Conservation (phyloP, 2,888 invertebrate genomes). For the Rhopalosiphum nymphaeae region DNA sequence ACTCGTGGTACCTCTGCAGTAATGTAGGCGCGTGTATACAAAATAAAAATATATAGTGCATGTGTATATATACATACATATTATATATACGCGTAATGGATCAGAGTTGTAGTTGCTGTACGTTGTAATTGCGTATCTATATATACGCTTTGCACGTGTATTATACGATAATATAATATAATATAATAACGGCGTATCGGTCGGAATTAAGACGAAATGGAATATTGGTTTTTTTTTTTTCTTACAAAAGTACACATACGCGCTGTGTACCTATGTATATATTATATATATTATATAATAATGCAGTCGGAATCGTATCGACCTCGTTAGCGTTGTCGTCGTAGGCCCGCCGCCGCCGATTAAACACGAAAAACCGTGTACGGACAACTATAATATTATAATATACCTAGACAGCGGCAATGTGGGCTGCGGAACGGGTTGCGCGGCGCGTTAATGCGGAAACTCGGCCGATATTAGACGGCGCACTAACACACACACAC, state of each 20-base stretch:
- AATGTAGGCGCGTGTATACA: not conserved
- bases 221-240: slow-evolving; percentile 39
- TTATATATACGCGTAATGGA: not conserved
- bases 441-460: slow-evolving; percentile 54
- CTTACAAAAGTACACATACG: not conserved
- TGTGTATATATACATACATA: not conserved
- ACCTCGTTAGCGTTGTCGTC: slow-evolving; percentile 55
- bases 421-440: slow-evolving; percentile 38
- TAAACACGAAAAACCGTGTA: slow-evolving; percentile 57
- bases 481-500: not conserved
- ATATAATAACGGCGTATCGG: slow-evolving; percentile 17
- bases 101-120: not conserved
- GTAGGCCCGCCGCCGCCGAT: slow-evolving; percentile 27
- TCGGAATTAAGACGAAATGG: slow-evolving; percentile 44
- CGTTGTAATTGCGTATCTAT: slow-evolving; percentile 23
- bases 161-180: slow-evolving; percentile 25
- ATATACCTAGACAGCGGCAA: not conserved
- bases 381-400: slow-evolving; percentile 14
- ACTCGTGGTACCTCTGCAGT: not conserved
- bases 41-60: not conserved
- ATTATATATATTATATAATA: not conserved
- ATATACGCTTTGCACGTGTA: not conserved
- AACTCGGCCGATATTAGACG: slow-evolving; percentile 43
- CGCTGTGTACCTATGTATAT: not conserved
- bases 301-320: slow-evolving; percentile 35